Percentiles rank a stretch among this genome's conserved stretches.
Evolutionary conservation across 1,140 invertebrate species (phyloP).

Genomic region (Calycopis cecrops): DNA sequence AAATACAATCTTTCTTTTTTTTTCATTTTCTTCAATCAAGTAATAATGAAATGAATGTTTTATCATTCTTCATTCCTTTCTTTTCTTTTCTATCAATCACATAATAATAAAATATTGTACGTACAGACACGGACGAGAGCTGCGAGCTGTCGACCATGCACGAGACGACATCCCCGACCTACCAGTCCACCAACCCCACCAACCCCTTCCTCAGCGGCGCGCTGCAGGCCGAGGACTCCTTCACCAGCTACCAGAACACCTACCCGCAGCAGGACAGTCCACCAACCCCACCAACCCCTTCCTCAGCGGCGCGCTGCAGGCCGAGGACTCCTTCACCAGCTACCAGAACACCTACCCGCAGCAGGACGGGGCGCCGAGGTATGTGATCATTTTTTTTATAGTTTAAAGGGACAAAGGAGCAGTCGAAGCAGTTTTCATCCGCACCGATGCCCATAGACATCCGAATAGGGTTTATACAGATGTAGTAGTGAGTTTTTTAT

Average conservation of each 20-base stretch:
- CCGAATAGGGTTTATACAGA: too few relatives aligned
- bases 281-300: constrained; percentile 70
- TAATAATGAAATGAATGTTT: too few relatives aligned
- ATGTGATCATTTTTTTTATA: too few relatives aligned
- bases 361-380: constrained; percentile 66
- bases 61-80: too few relatives aligned
- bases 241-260: constrained; percentile 71
- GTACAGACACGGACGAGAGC: constrained; percentile 65
- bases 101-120: too few relatives aligned
- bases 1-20: too few relatives aligned
- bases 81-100: too few relatives aligned
- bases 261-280: constrained; percentile 67
- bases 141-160: constrained; percentile 72
- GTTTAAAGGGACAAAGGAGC: too few relatives aligned
- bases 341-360: constrained; percentile 68
- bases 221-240: constrained; percentile 72
- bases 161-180: constrained; percentile 61
- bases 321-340: constrained; percentile 75
- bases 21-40: too few relatives aligned
- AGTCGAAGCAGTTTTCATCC: too few relatives aligned
- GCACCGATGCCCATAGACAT: too few relatives aligned
- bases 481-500: too few relatives aligned
- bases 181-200: constrained; percentile 71
- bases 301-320: constrained; percentile 59
- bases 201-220: constrained; percentile 69